These are phyloP conservation scores for Trogon surrucura DNA, from an alignment of 2,113 vertebrate species.

Conservation along the genomic window DNA sequence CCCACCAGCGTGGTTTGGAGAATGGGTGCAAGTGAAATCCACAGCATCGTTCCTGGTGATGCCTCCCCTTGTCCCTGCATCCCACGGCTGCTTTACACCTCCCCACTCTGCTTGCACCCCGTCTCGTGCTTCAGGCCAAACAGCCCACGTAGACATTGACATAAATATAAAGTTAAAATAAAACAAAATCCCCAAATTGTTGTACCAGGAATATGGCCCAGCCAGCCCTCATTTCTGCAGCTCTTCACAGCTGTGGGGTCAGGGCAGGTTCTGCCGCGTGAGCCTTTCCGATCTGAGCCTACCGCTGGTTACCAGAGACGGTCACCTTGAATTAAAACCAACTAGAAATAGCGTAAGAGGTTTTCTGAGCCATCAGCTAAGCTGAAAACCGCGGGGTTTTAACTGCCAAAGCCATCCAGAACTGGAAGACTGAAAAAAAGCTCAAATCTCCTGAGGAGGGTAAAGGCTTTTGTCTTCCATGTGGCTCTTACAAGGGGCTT, in stretches of 20 bases:
- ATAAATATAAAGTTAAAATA: background rate
- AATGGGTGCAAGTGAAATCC: background rate
- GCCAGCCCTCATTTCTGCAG: background rate
- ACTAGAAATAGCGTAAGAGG: background rate
- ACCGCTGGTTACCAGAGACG: background rate
- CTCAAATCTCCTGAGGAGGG: background rate
- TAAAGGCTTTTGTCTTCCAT: background rate
- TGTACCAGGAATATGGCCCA: background rate
- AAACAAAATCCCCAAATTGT: background rate
- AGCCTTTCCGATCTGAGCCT: background rate
- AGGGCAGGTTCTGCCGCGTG: background rate
- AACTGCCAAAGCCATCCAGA: background rate
- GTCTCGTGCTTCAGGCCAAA: background rate
- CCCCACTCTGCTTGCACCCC: background rate
- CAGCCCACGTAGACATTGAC: background rate
- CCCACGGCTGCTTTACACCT: accelerated
- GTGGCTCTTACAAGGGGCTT: background rate
- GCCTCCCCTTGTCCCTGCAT: background rate
- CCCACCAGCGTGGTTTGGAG: background rate
- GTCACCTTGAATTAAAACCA: background rate
- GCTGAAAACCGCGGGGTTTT: background rate
- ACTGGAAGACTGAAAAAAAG: background rate
- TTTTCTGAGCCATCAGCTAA: background rate
- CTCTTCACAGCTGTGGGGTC: background rate
- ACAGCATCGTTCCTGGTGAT: accelerated